phyloP scores from a whole-genome alignment of 2,888 invertebrate species.

The Eupithecia subumbrata region DNA sequence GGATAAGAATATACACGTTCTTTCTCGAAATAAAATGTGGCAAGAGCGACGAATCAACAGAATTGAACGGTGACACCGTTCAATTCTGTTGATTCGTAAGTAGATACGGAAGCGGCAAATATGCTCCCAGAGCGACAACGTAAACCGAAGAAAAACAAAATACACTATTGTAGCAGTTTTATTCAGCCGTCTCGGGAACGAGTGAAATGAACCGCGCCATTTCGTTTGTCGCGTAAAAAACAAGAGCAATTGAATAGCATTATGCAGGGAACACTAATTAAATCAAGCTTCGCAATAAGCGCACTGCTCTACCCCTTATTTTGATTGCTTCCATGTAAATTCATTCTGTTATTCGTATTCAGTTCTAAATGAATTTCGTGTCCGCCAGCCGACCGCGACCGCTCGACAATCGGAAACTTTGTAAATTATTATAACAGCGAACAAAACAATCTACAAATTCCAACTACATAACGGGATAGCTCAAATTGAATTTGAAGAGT shows the following conservation, averaged over 20 bases:
- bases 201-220: conserved; percentile 40
- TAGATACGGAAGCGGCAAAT: conserved; percentile 32
- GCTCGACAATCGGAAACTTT: conserved; percentile 66
- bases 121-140: conserved; percentile 33
- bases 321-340: conserved; percentile 77
- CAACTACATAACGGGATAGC: conserved; percentile 61
- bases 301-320: conserved; percentile 64
- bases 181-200: conserved; percentile 33
- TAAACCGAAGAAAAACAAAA: conserved; percentile 38
- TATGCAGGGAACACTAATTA: conserved; percentile 66
- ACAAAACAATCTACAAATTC: conserved; percentile 69
- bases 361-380: conserved; percentile 70
- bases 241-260: conserved; percentile 60
- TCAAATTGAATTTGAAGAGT: conserved; percentile 69
- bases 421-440: conserved; percentile 71
- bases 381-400: conserved; percentile 63
- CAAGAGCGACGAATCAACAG: conserved; percentile 33
- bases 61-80: conserved; percentile 30
- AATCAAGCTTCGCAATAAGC: conserved; percentile 67
- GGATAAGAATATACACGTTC: conserved; percentile 23
- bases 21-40: conserved; percentile 27
- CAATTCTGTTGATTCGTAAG: too few relatives aligned
- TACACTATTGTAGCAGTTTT: conserved; percentile 35
- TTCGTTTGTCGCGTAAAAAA: conserved; percentile 57
- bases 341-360: conserved; percentile 67